Percentiles rank a stretch among this genome's conserved stretches.
Conservation (phyloP, 2,888 invertebrate species). For the Byasa hedistus region DNA sequence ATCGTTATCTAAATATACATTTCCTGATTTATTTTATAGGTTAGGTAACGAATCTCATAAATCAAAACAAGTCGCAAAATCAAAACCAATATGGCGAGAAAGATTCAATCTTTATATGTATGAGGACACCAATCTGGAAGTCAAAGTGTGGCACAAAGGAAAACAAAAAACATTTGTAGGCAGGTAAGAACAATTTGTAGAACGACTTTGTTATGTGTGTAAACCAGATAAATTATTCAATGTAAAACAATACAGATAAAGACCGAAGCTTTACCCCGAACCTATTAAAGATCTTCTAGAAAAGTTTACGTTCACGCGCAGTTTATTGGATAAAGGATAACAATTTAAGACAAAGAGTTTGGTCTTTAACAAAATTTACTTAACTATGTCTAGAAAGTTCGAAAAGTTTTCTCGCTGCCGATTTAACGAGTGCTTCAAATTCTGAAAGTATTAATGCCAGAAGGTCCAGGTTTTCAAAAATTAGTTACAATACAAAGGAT, state of each 20-base stretch:
- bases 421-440: too few relatives aligned
- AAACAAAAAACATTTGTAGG: slow-evolving; percentile 74
- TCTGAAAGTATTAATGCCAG: too few relatives aligned
- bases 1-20: background rate
- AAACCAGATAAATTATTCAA: background rate
- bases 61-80: slow-evolving; percentile 66
- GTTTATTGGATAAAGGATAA: too few relatives aligned
- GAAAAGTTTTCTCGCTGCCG: too few relatives aligned
- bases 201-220: background rate
- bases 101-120: slow-evolving; percentile 66
- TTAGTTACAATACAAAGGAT: too few relatives aligned
- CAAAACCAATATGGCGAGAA: slow-evolving; percentile 67
- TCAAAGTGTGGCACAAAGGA: slow-evolving; percentile 71
- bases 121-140: slow-evolving; percentile 63
- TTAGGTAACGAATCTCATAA: slow-evolving; percentile 68
- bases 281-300: too few relatives aligned
- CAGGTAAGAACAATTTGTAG: slow-evolving; percentile 51
- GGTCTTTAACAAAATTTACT: too few relatives aligned
- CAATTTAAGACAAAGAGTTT: too few relatives aligned
- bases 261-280: too few relatives aligned
- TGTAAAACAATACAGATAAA: background rate
- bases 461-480: too few relatives aligned
- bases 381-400: too few relatives aligned
- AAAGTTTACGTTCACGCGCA: too few relatives aligned
- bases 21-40: slow-evolving; percentile 42